Conservation (phyloP, 2,888 invertebrate genomes). For the Melanostoma mellinum region DNA sequence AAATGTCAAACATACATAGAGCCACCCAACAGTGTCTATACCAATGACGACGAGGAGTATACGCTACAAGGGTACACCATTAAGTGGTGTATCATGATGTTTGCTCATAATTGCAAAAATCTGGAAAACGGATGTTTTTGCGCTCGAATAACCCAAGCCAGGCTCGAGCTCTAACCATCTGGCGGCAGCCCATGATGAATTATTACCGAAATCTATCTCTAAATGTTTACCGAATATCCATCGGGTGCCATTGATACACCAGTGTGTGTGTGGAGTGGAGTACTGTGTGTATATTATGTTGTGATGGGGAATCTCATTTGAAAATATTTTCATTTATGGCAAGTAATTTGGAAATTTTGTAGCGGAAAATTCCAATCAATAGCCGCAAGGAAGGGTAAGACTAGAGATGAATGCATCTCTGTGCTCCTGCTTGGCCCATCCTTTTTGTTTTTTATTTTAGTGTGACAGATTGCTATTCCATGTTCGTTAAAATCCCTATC, state of each 20-base stretch:
- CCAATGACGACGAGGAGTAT: too few relatives aligned
- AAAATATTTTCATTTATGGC: constrained; percentile 46
- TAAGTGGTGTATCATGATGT: constrained; percentile 1
- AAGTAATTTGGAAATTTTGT: constrained; percentile 49
- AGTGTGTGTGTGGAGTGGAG: not conserved
- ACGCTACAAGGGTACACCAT: not conserved
- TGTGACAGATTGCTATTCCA: constrained; percentile 14
- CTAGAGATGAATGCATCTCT: not conserved
- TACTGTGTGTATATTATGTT: not conserved
- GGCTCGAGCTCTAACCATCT: not conserved
- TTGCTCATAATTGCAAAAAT: constrained; percentile 45
- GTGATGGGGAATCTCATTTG: constrained; percentile 16
- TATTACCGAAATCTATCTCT: constrained; percentile 63
- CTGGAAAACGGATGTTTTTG: constrained; percentile 41
- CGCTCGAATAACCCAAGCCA: constrained; percentile 30
- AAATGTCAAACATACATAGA: constrained; percentile 30
- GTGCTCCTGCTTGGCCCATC: not conserved
- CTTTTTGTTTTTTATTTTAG: not conserved
- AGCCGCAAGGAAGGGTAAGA: constrained; percentile 6
- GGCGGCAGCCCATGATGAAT: constrained; percentile 45
- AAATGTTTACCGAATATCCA: constrained; percentile 48
- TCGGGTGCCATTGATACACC: not conserved
- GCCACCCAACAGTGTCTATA: constrained; percentile 5
- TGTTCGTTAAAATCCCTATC: too few relatives aligned
- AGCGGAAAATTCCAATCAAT: constrained; percentile 59